Conservation (phyloP, 2,113 vertebrate genomes). For the Xerus inauris region DNA sequence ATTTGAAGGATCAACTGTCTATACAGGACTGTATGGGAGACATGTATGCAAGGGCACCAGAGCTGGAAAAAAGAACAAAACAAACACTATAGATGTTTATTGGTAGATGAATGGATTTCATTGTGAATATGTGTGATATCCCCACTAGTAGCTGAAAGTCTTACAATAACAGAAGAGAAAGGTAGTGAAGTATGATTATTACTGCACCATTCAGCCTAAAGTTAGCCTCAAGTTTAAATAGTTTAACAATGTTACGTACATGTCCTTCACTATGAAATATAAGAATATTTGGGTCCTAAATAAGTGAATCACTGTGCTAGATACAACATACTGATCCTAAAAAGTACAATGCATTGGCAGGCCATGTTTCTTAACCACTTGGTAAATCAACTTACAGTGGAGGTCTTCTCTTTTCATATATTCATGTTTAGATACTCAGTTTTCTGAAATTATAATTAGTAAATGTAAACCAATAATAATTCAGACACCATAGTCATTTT, state of each 20-base stretch:
- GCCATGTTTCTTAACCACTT: background rate
- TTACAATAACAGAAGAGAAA: background rate
- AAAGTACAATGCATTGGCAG: background rate
- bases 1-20: background rate
- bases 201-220: background rate
- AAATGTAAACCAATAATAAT: background rate
- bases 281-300: background rate
- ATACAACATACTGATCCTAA: background rate
- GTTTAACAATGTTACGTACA: background rate
- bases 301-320: background rate
- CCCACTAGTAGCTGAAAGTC: background rate
- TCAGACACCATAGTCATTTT: background rate
- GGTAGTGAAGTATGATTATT: background rate
- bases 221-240: background rate
- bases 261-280: background rate
- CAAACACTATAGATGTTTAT: background rate
- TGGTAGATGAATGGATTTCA: background rate
- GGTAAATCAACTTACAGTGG: background rate
- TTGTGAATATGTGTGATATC: background rate
- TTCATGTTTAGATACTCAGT: background rate
- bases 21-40: background rate
- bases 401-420: background rate
- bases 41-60: background rate
- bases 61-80: background rate
- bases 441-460: slow-evolving; percentile 30